phyloP scores from a whole-genome alignment of 2,113 vertebrate genomes.

The Myxocyprinus asiaticus region DNA sequence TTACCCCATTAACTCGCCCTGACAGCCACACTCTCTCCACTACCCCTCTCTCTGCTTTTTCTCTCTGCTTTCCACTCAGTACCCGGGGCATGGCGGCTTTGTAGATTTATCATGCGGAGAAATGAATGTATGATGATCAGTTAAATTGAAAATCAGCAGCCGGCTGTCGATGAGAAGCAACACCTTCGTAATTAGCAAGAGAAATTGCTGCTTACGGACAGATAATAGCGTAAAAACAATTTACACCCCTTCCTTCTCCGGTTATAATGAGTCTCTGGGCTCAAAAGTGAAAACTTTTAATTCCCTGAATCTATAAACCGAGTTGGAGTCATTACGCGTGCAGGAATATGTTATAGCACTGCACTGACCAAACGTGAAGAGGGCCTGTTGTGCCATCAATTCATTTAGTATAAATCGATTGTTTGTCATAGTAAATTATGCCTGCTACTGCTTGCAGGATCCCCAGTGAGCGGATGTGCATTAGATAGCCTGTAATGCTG shows the following conservation, averaged over 20 bases:
- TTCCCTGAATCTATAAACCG: conserved; percentile 97
- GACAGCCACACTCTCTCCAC: conserved; percentile 20
- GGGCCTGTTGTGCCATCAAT: conserved; percentile 19
- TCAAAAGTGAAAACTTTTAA: conserved; percentile 99
- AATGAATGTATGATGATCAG: conserved; percentile 99
- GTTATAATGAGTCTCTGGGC: conserved; percentile 95
- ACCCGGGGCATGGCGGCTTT: conserved; percentile 93
- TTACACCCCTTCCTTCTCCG: conserved; percentile 85
- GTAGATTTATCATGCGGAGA: conserved; percentile 99
- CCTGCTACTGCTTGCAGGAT: neutral
- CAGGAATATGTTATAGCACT: too few species aligned
- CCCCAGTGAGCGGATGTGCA: neutral
- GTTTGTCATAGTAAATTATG: conserved; percentile 31
- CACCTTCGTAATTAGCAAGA: conserved; percentile 99
- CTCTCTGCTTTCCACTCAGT: conserved; percentile 63
- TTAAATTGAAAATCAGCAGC: conserved; percentile 99
- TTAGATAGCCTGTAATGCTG: neutral
- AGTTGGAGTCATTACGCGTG: neutral
- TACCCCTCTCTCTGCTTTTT: neutral
- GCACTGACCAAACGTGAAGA: neutral
- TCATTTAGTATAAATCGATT: conserved; percentile 30
- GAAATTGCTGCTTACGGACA: conserved; percentile 99
- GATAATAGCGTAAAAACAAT: conserved; percentile 99
- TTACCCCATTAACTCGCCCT: conserved; percentile 43
- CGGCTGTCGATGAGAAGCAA: conserved; percentile 99